phyloP scores from a whole-genome alignment of 2,113 vertebrate genomes.

The Geococcyx californianus region DNA sequence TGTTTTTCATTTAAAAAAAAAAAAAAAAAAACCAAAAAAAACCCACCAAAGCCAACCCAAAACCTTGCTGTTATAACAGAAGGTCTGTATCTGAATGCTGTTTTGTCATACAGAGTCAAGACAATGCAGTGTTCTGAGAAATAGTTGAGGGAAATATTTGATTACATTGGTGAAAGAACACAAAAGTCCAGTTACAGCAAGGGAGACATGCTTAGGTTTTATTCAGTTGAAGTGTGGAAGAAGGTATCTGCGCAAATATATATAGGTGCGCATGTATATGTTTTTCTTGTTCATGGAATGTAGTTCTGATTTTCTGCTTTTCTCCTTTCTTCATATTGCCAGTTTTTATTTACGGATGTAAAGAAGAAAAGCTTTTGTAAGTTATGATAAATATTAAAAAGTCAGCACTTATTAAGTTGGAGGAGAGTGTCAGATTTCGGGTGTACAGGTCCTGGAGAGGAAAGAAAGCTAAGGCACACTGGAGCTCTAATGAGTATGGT shows the following conservation, averaged over 20 bases:
- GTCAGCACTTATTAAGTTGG: not conserved
- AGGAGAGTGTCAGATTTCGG: not conserved
- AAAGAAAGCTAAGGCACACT: not conserved
- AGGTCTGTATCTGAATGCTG: not conserved
- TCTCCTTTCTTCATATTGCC: not conserved
- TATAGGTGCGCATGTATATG: accelerated
- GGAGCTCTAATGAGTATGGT: not conserved
- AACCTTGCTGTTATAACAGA: not conserved
- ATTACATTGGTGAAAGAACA: not conserved
- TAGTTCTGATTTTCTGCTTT: not conserved
- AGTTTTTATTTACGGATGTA: not conserved
- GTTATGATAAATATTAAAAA: not conserved
- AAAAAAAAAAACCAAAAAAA: not conserved
- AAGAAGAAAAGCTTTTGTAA: not conserved
- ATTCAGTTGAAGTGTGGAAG: not conserved
- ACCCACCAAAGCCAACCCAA: not conserved
- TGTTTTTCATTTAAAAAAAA: not conserved
- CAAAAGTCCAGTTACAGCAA: not conserved
- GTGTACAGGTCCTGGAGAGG: not conserved
- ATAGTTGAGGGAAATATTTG: not conserved
- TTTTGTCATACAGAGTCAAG: not conserved
- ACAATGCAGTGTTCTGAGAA: not conserved
- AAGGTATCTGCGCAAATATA: not conserved
- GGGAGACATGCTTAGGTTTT: not conserved
- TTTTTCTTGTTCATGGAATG: not conserved